Percentiles rank a stretch among this genome's conserved stretches.
Conservation (phyloP, 2,113 vertebrate genomes). For the Hyaena hyaena region DNA sequence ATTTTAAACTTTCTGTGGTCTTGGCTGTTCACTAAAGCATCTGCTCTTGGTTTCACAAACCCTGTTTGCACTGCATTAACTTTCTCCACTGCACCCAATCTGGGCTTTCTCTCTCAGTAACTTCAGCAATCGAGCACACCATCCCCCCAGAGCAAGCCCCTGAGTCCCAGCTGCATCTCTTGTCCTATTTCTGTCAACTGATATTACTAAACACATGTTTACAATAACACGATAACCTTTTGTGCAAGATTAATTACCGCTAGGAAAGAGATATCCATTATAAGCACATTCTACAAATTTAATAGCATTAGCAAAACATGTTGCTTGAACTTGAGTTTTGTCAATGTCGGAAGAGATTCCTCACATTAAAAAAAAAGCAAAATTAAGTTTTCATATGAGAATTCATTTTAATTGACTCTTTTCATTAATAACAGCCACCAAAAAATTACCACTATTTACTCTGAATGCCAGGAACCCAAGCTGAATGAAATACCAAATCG, state of each 20-base stretch:
- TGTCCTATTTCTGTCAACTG: neutral
- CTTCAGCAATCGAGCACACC: neutral
- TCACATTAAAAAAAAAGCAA: neutral
- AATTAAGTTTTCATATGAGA: slow-evolving; percentile 6
- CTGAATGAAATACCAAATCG: slow-evolving; percentile 28
- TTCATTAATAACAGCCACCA: slow-evolving; percentile 17
- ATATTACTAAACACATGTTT: neutral
- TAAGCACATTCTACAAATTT: neutral
- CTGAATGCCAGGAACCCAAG: neutral
- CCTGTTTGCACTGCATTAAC: neutral
- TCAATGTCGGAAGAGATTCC: neutral
- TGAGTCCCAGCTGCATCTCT: neutral
- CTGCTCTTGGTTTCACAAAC: neutral
- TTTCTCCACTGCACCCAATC: no score
- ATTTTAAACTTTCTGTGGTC: neutral
- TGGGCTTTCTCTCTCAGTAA: neutral
- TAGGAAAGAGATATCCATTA: neutral
- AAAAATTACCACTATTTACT: neutral
- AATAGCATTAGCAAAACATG: slow-evolving; percentile 36
- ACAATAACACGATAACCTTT: neutral
- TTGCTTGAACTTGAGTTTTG: neutral
- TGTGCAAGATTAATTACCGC: slow-evolving; percentile 15
- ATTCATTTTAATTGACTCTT: slow-evolving; percentile 26
- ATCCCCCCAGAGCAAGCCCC: neutral
- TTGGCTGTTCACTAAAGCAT: neutral